Percentiles rank a stretch among this genome's conserved stretches.
phyloP scores from a whole-genome alignment of 1,140 invertebrate species.

The Pseudomyrmex cubaensis region DNA sequence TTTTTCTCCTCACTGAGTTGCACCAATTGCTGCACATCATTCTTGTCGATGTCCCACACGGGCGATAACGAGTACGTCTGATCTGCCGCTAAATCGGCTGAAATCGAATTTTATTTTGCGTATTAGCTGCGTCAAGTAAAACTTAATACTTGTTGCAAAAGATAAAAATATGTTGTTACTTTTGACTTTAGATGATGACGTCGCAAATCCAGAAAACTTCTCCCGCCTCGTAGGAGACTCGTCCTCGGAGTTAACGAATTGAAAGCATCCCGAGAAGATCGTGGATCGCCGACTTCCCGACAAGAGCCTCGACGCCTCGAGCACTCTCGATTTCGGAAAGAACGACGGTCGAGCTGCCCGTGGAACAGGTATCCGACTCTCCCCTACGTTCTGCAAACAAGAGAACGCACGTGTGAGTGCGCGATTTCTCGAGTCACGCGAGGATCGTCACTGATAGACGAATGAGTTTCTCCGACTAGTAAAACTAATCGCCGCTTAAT shows the following conservation, averaged over 20 bases:
- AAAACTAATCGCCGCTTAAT: conserved; percentile 15
- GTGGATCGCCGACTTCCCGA: conserved; percentile 67
- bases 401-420: background rate
- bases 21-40: conserved; percentile 76
- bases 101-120: background rate
- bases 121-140: background rate
- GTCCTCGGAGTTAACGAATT: conserved; percentile 68
- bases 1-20: conserved; percentile 77
- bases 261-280: conserved; percentile 71
- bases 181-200: conserved; percentile 67
- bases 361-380: conserved; percentile 81
- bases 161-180: conserved; percentile 50
- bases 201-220: conserved; percentile 46
- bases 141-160: background rate
- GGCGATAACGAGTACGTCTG: conserved; percentile 74
- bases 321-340: conserved; percentile 77
- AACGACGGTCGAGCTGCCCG: conserved; percentile 79
- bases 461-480: background rate
- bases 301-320: conserved; percentile 68
- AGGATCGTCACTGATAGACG: conserved; percentile 6
- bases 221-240: conserved; percentile 54
- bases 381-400: conserved; percentile 78
- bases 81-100: conserved; percentile 58
- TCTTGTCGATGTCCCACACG: conserved; percentile 76
- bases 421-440: conserved; percentile 37